These are phyloP conservation scores for Ptilorrhoa leucosticta DNA, from an alignment of 2,113 vertebrate species.

Conservation along the genomic window DNA sequence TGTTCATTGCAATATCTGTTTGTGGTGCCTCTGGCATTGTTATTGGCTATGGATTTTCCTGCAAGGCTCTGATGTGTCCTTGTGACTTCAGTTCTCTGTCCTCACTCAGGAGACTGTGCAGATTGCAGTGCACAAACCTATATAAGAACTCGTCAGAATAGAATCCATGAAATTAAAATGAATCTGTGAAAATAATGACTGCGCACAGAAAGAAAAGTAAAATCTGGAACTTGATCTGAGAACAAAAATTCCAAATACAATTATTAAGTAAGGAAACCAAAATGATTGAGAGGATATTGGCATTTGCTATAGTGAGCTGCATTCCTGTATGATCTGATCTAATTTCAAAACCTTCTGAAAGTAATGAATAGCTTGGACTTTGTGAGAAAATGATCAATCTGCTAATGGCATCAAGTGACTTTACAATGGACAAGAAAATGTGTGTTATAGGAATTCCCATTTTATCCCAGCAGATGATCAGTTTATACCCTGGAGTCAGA, in stretches of 20 bases:
- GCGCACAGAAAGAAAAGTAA: background rate
- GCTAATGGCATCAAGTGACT: conserved; percentile 13
- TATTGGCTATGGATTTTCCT: background rate
- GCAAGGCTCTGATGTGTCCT: background rate
- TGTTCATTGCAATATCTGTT: background rate
- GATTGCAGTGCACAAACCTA: background rate
- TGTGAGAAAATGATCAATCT: background rate
- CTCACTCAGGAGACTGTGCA: background rate
- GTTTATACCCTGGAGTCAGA: conserved; percentile 3
- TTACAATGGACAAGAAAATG: conserved; percentile 20
- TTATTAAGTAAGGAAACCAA: background rate
- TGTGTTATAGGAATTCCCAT: conserved; percentile 19
- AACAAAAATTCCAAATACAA: background rate
- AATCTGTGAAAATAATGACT: background rate
- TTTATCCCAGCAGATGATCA: conserved; percentile 19
- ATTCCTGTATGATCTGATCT: background rate
- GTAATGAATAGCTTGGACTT: background rate
- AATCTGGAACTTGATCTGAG: background rate
- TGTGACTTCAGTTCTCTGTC: background rate
- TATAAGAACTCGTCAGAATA: background rate
- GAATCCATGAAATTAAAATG: background rate
- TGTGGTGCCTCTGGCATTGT: background rate
- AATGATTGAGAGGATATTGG: background rate
- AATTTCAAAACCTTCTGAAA: conserved; percentile 25
- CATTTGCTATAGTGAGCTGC: background rate